Conservation (phyloP, 2,797 vertebrate genomes). For the Mormyrops boulengeri region DNA sequence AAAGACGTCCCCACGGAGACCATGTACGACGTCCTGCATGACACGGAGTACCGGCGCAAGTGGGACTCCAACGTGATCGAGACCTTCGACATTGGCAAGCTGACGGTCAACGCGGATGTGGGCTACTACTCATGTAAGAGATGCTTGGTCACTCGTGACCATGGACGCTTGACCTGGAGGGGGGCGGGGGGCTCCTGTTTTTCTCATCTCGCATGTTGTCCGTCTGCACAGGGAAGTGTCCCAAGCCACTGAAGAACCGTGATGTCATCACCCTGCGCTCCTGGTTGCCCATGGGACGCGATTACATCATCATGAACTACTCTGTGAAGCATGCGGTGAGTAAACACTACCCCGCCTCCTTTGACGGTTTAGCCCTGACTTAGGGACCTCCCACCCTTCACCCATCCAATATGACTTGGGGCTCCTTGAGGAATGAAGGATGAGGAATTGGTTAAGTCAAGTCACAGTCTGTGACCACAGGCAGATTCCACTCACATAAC, state of each 20-base stretch:
- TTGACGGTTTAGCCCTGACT: background rate
- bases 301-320: slow-evolving; percentile 99
- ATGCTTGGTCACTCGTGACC: background rate
- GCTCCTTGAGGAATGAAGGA: background rate
- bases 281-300: slow-evolving; percentile 83
- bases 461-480: background rate
- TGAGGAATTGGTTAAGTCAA: background rate
- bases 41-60: slow-evolving; percentile 84
- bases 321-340: slow-evolving; percentile 86
- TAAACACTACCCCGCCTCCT: slow-evolving; percentile 15
- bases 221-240: slow-evolving; percentile 75
- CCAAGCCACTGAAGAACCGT: slow-evolving; percentile 83
- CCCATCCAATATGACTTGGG: background rate
- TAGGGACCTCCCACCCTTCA: background rate
- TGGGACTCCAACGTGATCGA: slow-evolving; percentile 95
- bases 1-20: slow-evolving; percentile 76
- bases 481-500: background rate
- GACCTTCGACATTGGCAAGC: slow-evolving; percentile 89
- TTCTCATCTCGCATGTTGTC: background rate
- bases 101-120: slow-evolving; percentile 89
- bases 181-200: background rate
- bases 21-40: slow-evolving; percentile 90
- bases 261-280: slow-evolving; percentile 91
- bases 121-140: slow-evolving; percentile 82
- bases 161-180: background rate